A percentile compares a stretch with the other conserved stretches of the same genome.
These are phyloP conservation scores for Lucilia cuprina DNA, from an alignment of 1,140 invertebrate species.

Conservation along the genomic window DNA sequence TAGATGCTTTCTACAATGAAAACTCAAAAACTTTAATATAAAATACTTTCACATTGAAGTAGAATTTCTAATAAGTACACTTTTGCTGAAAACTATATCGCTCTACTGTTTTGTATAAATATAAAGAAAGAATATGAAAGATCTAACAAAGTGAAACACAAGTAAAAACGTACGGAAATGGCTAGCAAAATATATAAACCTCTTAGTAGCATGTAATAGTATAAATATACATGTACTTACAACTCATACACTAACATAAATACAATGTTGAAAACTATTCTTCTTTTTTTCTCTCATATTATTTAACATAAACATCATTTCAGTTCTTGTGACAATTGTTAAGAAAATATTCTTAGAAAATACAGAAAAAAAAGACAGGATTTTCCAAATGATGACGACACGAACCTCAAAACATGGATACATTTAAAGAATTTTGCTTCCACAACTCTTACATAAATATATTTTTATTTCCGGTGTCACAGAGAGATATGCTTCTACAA, in stretches of 20 bases:
- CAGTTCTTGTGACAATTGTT: conserved; percentile 1
- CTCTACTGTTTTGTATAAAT: background rate
- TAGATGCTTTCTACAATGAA: too few species aligned
- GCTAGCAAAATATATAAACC: background rate
- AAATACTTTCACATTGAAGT: too few species aligned
- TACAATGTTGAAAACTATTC: background rate
- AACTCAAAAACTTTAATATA: too few species aligned
- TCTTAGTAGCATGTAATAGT: background rate
- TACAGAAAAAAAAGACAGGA: background rate
- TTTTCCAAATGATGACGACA: background rate
- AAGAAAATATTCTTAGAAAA: background rate
- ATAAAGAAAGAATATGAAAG: background rate
- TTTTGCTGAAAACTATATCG: too few species aligned
- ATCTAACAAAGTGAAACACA: background rate
- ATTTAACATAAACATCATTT: background rate
- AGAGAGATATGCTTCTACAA: too few species aligned
- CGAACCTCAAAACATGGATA: background rate
- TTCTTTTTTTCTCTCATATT: background rate
- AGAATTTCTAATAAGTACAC: too few species aligned
- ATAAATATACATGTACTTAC: background rate
- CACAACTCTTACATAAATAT: background rate
- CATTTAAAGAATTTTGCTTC: background rate
- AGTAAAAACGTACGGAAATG: background rate
- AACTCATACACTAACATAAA: background rate
- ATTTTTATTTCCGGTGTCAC: background rate